Evolutionary conservation across 2,888 invertebrate species (phyloP).

Genomic region (Ectemnius lituratus): DNA sequence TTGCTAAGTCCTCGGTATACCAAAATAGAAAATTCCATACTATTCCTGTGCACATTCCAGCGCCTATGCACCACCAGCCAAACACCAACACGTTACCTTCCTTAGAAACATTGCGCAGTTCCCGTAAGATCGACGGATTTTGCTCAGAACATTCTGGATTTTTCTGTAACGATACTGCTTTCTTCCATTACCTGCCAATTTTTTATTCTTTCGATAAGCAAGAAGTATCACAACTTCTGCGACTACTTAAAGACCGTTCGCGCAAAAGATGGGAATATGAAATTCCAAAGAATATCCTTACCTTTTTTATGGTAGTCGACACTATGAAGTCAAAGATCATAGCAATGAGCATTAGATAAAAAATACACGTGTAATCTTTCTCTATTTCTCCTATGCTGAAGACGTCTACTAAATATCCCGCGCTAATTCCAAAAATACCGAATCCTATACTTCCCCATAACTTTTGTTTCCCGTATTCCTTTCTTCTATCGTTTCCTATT

Average conservation of each 20-base stretch:
- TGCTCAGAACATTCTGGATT: constrained; percentile 54
- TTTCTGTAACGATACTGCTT: constrained; percentile 61
- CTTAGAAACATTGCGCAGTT: constrained; percentile 64
- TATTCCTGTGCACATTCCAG: constrained; percentile 91
- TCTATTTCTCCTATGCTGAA: constrained; percentile 82
- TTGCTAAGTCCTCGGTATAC: constrained; percentile 87
- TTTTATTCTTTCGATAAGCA: constrained; percentile 51
- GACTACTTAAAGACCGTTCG: constrained; percentile 12
- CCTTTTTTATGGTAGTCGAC: constrained; percentile 81
- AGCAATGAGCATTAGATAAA: constrained; percentile 85
- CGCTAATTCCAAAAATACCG: constrained; percentile 87
- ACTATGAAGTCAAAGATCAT: constrained; percentile 84
- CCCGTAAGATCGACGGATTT: constrained; percentile 70
- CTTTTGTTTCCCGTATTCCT: constrained; percentile 90
- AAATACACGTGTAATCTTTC: constrained; percentile 90
- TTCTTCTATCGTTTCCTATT: constrained; percentile 83
- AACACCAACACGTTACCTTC: constrained; percentile 82
- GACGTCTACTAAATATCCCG: constrained; percentile 88
- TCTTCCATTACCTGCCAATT: constrained; percentile 60
- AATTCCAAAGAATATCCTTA: constrained; percentile 38
- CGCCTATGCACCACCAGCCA: constrained; percentile 87
- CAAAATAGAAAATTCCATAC: constrained; percentile 94
- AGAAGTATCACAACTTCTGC: constrained; percentile 47
- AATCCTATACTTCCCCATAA: constrained; percentile 94
- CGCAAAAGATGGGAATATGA: background rate